Percentiles rank a stretch among this genome's conserved stretches.
phyloP scores from a whole-genome alignment of 2,113 vertebrate species.

The Hyperopisus bebe region DNA sequence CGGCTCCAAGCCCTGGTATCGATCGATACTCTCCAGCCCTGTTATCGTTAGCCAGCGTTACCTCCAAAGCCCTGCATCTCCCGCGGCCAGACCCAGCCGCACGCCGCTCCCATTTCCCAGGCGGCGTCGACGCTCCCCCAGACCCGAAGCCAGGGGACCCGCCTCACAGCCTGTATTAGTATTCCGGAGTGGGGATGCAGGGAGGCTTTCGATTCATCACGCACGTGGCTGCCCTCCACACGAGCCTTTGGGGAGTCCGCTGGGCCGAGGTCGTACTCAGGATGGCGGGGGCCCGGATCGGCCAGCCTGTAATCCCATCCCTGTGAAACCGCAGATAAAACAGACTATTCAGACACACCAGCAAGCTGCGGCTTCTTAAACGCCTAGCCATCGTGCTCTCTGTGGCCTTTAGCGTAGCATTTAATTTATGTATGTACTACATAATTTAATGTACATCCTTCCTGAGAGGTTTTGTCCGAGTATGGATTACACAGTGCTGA shows the following conservation, averaged over 20 bases:
- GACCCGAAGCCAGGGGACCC: rapidly evolving
- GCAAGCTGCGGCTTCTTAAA: not conserved
- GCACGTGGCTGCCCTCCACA: not conserved
- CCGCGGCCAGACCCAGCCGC: not conserved
- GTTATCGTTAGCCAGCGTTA: not conserved
- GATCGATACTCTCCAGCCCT: not conserved
- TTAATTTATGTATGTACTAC: not conserved
- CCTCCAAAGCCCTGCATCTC: not conserved
- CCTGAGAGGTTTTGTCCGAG: conserved; percentile 9
- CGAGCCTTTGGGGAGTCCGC: not conserved
- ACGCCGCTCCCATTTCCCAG: not conserved
- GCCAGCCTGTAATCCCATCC: conserved; percentile 17
- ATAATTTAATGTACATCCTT: not conserved
- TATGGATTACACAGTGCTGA: not conserved
- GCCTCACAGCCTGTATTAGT: not conserved
- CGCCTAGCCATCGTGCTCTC: not conserved
- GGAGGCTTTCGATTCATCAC: not conserved
- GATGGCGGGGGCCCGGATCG: not conserved
- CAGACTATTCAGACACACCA: not conserved
- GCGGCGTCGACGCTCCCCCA: not conserved
- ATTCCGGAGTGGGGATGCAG: not conserved
- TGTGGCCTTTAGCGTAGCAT: not conserved
- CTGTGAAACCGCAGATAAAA: conserved; percentile 13
- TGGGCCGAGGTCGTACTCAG: not conserved
- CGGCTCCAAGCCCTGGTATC: not conserved